Evolutionary conservation across 1,140 invertebrate genomes (phyloP), one percentile per base, ranked within the genome.

Genomic region (Bactericera cockerelli): DNA sequence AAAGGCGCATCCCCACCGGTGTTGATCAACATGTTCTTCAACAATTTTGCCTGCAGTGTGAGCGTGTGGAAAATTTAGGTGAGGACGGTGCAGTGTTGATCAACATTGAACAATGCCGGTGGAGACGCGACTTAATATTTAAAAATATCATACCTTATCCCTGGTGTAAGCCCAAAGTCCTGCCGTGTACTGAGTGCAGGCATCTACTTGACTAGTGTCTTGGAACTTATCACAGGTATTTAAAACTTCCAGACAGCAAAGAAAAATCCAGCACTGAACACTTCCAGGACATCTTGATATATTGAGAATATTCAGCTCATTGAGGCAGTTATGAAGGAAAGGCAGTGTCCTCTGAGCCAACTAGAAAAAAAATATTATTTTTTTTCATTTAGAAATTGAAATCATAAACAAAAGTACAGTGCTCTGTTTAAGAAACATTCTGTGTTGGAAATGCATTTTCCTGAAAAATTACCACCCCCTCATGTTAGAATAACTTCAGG

Each of bases 161-260:
- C 91, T 85, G 60, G 92, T 89, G 71, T 93, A 85, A 64, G 91
- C 89, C 84, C 93, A 87, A 3, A 98, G 76, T 21, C 83, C 84
- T 16, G 93, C 92, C 54, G 91, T 93, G 67, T 90, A 85, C 26
- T 87, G 76, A 11, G 91, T 91, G 73, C 89, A 90, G 57, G 84
- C 80, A 67, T 86, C 82, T 61, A 77, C 77, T 71, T 78, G 77
- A 65, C 78, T 80, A 53, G 82, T 81, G 63, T 79, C 77, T 64
- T 79, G 81, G 62, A 75, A 77, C 21, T 74, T 67, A 62, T 88
- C 83, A 70, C 85, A 88, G 0, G 83, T 82, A 28, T 86, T 79
- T 54, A 96, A 72, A 16, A 95, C 86, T 74, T 96, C 93, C 58
- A 94, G 75, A 60, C 87, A 89, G 61, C 89, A 92, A 0, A 96